Base-by-base conservation (phyloP, 2,888 invertebrate genomes). In the Perdita meconis region DNA sequence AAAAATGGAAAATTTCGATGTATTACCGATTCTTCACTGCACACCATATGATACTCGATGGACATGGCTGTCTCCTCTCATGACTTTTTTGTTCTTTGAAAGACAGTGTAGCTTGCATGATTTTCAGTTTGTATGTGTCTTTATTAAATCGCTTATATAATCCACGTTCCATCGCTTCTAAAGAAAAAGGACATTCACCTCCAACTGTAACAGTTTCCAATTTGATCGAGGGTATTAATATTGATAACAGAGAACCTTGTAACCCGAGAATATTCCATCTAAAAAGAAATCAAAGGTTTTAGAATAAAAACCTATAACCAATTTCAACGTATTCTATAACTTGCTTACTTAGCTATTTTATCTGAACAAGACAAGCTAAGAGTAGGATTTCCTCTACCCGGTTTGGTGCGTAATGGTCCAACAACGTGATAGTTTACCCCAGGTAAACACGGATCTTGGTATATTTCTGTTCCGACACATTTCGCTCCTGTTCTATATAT, bases 331-430 rank as follows among this genome's bases (percentile, higher is more conserved):
- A 69, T 77, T 50, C 19, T 6, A 66, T 36, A 55, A 19, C 64
- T 47, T 24, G 63, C 10, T 77, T 83, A 92, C 92, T 91, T 92
- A 1, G 97, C 95, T 13, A 99, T 93, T 94, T 99, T 99, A 92
- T 99, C 98, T 92, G 98, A 98, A 92, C 98, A 99, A 0, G 98
- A 98, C 86, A 98, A 95, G 10, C 98, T 98, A 50, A 97, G 91
- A 0, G 98, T 98, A 57, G 95, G 95, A 90, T 97, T 96, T 0
- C 98, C 98, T 88, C 98, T 94, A 0, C 98, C 98, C 34, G 98
- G 98, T 92, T 98, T 98, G 0, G 96, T 97, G 69, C 98, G 94
- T 10, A 97, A 94, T 83, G 94, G 95, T 34, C 97, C 96, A 13
- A 95, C 89, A 55, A 94, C 91, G 89, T 97, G 97, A 90, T 96